phyloP scores from a whole-genome alignment of 2,888 invertebrate species.

The Yponomeuta malinellus region DNA sequence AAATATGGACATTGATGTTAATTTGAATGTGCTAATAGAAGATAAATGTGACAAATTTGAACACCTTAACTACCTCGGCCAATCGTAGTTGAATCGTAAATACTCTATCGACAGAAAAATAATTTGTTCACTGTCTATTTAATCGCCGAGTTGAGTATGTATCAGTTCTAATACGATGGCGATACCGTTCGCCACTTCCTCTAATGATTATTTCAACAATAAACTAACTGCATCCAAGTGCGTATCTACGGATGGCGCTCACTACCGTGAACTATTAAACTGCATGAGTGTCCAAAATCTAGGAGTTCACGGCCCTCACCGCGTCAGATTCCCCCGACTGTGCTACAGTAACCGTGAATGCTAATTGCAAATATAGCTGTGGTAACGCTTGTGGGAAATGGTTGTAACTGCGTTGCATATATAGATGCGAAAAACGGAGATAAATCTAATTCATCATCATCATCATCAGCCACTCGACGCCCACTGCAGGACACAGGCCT shows the following conservation, averaged over 20 bases:
- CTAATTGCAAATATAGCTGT: not conserved
- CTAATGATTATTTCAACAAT: not conserved
- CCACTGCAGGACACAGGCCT: no score
- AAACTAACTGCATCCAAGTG: not conserved
- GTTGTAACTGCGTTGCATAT: not conserved
- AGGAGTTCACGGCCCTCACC: not conserved
- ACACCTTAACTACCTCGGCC: not conserved
- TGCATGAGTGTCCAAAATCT: not conserved
- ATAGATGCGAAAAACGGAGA: not conserved
- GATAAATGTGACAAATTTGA: slow-evolving; percentile 1
- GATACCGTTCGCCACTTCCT: not conserved
- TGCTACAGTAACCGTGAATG: not conserved
- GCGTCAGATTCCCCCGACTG: not conserved
- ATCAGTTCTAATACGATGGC: not conserved
- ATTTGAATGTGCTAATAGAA: slow-evolving; percentile 1
- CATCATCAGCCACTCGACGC: no score
- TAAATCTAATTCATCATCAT: not conserved
- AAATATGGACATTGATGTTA: slow-evolving; percentile 1
- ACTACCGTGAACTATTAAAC: not conserved
- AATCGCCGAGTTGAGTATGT: not conserved
- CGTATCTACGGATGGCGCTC: not conserved
- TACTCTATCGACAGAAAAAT: not conserved
- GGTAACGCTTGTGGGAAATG: no score
- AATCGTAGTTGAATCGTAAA: not conserved
- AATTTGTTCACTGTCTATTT: not conserved